Evolutionary conservation across 2,113 vertebrate genomes (phyloP), one percentile per base, ranked within the genome.

Genomic region (Stegastes partitus): DNA sequence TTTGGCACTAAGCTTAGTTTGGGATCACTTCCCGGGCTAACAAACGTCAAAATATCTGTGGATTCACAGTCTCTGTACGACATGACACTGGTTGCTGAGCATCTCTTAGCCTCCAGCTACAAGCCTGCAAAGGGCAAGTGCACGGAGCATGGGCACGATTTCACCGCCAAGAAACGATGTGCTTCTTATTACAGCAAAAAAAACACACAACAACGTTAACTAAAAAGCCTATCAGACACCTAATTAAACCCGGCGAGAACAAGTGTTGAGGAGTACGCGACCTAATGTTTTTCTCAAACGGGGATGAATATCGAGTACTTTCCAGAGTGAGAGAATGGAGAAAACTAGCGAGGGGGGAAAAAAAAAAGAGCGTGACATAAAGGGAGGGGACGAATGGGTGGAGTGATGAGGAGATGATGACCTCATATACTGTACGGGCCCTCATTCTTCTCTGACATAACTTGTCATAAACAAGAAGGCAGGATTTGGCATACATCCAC

Each of bases 321-420:
- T 68, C 31, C 15, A 63, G 59, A 47, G 5, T 61, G 77, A 47
- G 64, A 54, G 23, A 63, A 56, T 59, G 22, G 54, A 72, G 57
- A 53, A 45, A 79, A 54, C 9, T n/a, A 59, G 66, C 34, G 42
- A 47, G 57, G 11, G 42, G n/a, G n/a, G n/a, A n/a, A n/a, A n/a
- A n/a, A n/a, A n/a, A n/a, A 28, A 19, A 51, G 37, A 67, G 57
- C 25, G 22, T 58, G 66, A 55, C 58, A n/a, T 5, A 5, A 23
- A 80, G 65, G 55, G 59, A 69, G 68, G 57, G 3, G 47, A 73
- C 53, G 65, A 75, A 74, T 54, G 58, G 53, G 21, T 56, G 77
- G 22, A 73, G 63, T 58, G 51, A 81, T 67, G 87, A 84, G 68
- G 66, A 65, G 75, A 84, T 22, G 53, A 55, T 86, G 81, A 91